Percentiles rank a stretch among this genome's conserved stretches.
Evolutionary conservation across 2,888 invertebrate species (phyloP).

Genomic region (Hirtodrosophila duncani): DNA sequence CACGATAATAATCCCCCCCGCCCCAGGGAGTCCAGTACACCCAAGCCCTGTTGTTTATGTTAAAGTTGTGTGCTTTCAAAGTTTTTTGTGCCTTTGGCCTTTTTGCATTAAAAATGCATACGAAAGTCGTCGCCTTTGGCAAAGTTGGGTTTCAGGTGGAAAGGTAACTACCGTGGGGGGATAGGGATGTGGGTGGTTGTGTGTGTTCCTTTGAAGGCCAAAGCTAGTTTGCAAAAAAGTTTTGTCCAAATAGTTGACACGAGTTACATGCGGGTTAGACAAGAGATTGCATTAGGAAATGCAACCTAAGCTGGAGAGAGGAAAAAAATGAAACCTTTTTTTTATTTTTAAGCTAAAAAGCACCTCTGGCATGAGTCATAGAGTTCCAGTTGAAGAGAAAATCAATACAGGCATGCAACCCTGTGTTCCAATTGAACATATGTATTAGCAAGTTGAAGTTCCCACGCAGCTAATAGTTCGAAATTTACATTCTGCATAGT

Average conservation of each 20-base stretch:
- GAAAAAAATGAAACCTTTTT: no score
- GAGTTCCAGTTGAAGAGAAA: no score
- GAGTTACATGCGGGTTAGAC: slow-evolving; percentile 51
- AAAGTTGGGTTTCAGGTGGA: slow-evolving; percentile 13
- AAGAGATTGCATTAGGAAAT: slow-evolving; percentile 25
- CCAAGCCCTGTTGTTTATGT: slow-evolving; percentile 10
- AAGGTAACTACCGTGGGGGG: slow-evolving; percentile 20
- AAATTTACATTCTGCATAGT: slow-evolving; percentile 17
- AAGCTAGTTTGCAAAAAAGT: slow-evolving; percentile 31
- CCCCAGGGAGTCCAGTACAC: not conserved
- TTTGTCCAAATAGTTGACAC: slow-evolving; percentile 21
- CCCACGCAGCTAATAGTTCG: slow-evolving; percentile 39
- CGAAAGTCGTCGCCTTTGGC: slow-evolving; percentile 34
- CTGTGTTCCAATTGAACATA: slow-evolving; percentile 19
- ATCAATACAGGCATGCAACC: slow-evolving; percentile 41
- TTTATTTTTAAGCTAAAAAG: no score
- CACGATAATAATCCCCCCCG: slow-evolving; percentile 1
- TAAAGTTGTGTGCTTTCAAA: slow-evolving; percentile 35
- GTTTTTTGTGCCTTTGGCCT: slow-evolving; percentile 29
- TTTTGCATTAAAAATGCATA: slow-evolving; percentile 67
- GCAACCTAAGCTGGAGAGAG: slow-evolving; percentile 17
- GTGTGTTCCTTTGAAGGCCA: slow-evolving; percentile 38
- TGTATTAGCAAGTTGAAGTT: slow-evolving; percentile 54
- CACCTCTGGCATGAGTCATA: no score
- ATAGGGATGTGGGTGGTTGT: slow-evolving; percentile 5